A percentile compares a stretch with the other conserved stretches of the same genome.
Evolutionary conservation across 2,888 invertebrate species (phyloP).

Genomic region (Xestia xanthographa): DNA sequence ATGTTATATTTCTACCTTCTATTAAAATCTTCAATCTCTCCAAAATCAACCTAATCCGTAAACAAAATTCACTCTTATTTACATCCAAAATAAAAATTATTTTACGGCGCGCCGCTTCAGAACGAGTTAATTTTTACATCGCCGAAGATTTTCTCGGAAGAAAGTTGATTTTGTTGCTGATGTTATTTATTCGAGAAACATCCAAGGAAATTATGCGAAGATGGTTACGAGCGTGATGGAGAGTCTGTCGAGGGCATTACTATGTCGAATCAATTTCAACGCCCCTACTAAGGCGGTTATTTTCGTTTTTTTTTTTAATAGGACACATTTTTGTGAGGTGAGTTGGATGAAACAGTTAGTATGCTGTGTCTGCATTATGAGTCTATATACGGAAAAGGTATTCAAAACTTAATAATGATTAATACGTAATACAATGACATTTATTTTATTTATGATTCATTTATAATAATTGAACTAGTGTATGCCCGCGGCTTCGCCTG

Average conservation of each 20-base stretch:
- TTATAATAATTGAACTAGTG: no score
- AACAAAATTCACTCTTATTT: constrained; percentile 27
- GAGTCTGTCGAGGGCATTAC: constrained; percentile 85
- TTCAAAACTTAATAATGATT: neutral
- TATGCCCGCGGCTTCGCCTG: no score
- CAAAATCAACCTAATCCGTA: constrained; percentile 19
- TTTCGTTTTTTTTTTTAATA: neutral
- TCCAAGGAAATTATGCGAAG: constrained; percentile 84
- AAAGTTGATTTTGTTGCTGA: constrained; percentile 85
- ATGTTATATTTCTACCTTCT: neutral
- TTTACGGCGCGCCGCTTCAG: constrained; percentile 20
- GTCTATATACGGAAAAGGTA: neutral
- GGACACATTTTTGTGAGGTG: neutral
- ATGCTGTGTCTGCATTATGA: neutral
- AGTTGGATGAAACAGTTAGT: neutral
- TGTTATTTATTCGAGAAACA: constrained; percentile 83
- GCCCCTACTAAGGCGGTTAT: constrained; percentile 72
- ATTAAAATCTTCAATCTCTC: neutral
- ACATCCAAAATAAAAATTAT: constrained; percentile 34
- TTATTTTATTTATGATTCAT: no score
- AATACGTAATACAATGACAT: no score
- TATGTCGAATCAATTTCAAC: constrained; percentile 83
- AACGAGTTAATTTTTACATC: constrained; percentile 60
- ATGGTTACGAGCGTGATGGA: constrained; percentile 83
- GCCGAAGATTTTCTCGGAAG: constrained; percentile 52